Base-by-base conservation (phyloP, 2,797 vertebrate species). In the Valencia hispanica region DNA sequence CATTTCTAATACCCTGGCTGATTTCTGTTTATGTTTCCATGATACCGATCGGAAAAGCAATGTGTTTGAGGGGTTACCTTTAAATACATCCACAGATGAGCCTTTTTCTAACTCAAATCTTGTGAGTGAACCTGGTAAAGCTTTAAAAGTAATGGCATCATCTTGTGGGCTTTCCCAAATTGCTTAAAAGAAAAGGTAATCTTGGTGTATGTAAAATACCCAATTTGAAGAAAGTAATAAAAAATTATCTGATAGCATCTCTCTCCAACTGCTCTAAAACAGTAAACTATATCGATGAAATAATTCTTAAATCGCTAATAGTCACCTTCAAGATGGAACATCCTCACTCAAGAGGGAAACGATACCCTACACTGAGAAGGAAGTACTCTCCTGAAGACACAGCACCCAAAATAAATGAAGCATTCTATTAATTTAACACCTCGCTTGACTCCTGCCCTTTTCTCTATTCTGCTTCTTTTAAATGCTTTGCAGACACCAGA, bases 381-480 rank as follows among this genome's bases (percentile, higher is more conserved):
- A 39, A 68, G 45, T 22, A 14, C 63, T 70, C 47, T 76, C 70
- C 36, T 10, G 47, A 72, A 76, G 51, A 71, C 32, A 72, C 41
- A 50, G 22, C 30, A 53, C 7, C 15, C 69, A 27, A 55, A 59
- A 70, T 79, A 71, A 88, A 85, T 18, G 72, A 51, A 84, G 78
- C 87, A 72, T 76, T 83, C 70, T 69, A 84, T 77, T 82, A 75
- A 86, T 88, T 81, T 84, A 82, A 82, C 81, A 84, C 87, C 84
- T 92, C 79, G 75, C 88, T 93, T 92, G 87, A 93, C 89, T 91
- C 80, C 73, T 93, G 90, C 83, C 89, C 90, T 93, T 93, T 92
- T 79, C 87, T 74, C 61, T 50, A 63, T 82, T 88, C 78, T 53
- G 80, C 80, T 75, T 86, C 85, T 84, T 88, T 80, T 80, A 69